phyloP scores from a whole-genome alignment of 2,113 vertebrate genomes.

The Sisor rabdophorus region DNA sequence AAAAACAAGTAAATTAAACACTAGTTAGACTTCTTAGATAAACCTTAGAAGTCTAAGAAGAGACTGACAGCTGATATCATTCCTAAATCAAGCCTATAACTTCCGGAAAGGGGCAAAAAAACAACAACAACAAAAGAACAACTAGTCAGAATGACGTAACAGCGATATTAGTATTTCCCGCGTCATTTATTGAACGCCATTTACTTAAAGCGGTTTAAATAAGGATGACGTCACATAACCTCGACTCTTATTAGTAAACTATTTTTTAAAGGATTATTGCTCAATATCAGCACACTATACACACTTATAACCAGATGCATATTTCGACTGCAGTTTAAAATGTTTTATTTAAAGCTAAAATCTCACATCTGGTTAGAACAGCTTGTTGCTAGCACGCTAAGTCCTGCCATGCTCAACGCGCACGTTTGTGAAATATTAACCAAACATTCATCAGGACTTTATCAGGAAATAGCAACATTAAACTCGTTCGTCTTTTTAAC shows the following conservation, averaged over 20 bases:
- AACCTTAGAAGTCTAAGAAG: no score
- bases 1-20: neutral
- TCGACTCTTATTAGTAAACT: neutral
- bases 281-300: no score
- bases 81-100: neutral
- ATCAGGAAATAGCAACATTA: neutral
- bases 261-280: no score
- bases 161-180: no score
- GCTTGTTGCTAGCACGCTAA: constrained; percentile 8
- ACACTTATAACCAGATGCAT: neutral
- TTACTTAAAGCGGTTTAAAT: neutral
- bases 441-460: neutral
- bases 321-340: neutral
- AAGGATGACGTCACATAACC: neutral
- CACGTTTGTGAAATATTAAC: neutral
- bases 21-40: neutral
- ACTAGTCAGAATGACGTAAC: no score
- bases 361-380: neutral
- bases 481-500: no score
- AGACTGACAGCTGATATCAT: neutral
- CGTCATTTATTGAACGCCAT: no score
- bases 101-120: neutral
- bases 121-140: neutral
- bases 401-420: neutral
- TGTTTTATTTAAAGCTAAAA: neutral